A percentile compares a stretch with the other conserved stretches of the same genome.
These are phyloP conservation scores for Sycophaga agraensis DNA, from an alignment of 1,140 invertebrate species.

Conservation along the genomic window DNA sequence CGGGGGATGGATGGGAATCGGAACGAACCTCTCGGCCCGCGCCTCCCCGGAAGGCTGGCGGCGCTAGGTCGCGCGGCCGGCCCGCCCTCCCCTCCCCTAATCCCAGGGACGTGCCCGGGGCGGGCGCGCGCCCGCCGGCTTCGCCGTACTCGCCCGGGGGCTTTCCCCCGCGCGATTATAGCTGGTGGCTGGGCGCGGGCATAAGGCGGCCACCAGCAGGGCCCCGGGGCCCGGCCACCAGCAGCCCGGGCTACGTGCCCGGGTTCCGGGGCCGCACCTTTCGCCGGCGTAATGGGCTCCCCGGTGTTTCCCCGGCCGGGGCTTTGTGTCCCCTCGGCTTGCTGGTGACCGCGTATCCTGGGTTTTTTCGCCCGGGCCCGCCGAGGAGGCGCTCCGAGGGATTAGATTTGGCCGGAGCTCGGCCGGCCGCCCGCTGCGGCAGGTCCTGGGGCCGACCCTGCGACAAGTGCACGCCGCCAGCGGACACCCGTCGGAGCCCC, in stretches of 20 bases:
- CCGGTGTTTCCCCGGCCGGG: neutral
- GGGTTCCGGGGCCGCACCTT: neutral
- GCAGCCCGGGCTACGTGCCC: slow-evolving; percentile 27
- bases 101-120: too few species aligned
- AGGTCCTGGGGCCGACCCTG: slow-evolving; percentile 1
- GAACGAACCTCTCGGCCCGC: too few species aligned
- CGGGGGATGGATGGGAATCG: too few species aligned
- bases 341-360: neutral
- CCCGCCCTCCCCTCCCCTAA: slow-evolving; percentile 2
- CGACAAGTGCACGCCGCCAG: slow-evolving; percentile 23
- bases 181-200: slow-evolving; percentile 23
- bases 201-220: slow-evolving; percentile 36
- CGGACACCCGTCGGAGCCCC: too few species aligned
- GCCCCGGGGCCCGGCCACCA: neutral
- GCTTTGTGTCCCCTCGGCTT: neutral
- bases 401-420: too few species aligned
- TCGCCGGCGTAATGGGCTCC: neutral
- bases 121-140: neutral
- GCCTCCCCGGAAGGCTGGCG: too few species aligned
- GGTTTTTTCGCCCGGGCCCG: neutral
- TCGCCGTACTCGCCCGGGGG: slow-evolving; percentile 9
- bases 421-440: slow-evolving; percentile 1
- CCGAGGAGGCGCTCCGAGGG: slow-evolving; percentile 1
- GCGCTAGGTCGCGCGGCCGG: too few species aligned
- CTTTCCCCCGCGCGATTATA: slow-evolving; percentile 24